Evolutionary conservation across 2,888 invertebrate species (phyloP).

Genomic region (Eupithecia abbreviata): DNA sequence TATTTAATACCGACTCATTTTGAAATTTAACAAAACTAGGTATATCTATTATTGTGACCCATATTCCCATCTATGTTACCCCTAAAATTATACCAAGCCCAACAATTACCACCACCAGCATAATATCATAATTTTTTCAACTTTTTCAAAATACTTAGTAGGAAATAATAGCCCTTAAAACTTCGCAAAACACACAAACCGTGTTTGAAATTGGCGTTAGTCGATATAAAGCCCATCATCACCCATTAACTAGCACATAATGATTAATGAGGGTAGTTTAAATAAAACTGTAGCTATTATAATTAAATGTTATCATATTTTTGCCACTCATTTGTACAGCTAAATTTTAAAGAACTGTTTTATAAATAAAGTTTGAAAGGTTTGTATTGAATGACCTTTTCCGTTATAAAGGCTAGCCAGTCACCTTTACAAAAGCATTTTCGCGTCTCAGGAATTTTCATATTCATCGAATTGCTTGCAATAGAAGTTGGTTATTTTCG

Average conservation of each 20-base stretch:
- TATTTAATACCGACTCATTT: no score
- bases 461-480: not conserved
- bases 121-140: no score
- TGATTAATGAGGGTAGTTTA: not conserved
- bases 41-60: no score
- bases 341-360: not conserved
- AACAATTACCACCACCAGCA: no score
- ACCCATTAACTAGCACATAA: not conserved
- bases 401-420: slow-evolving; percentile 5
- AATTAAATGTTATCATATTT: not conserved
- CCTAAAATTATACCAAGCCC: no score
- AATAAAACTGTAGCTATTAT: not conserved
- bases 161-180: not conserved
- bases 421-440: slow-evolving; percentile 6
- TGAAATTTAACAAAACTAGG: no score
- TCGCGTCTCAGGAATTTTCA: not conserved
- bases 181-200: not conserved
- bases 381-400: slow-evolving; percentile 11
- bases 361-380: not conserved
- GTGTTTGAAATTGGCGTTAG: not conserved
- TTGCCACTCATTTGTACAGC: not conserved
- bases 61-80: no score
- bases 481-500: not conserved
- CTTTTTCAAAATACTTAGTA: no score
- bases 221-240: not conserved